These are phyloP conservation scores for Campylomormyrus numenius DNA, from an alignment of 2,113 vertebrate species.

Conservation along the genomic window DNA sequence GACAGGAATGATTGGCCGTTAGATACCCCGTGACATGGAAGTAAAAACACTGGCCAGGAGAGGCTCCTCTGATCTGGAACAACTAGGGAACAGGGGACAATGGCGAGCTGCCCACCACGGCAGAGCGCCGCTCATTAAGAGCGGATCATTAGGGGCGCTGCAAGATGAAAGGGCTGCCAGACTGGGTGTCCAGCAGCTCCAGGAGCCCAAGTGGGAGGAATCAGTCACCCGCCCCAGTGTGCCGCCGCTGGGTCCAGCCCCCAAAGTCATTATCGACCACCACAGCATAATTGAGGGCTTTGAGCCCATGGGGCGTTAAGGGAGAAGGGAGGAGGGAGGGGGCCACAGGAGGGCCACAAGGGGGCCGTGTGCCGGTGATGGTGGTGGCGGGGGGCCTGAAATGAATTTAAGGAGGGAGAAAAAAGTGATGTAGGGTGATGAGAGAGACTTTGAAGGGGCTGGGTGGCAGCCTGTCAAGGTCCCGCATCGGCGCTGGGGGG, in stretches of 20 bases:
- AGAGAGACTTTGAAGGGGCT: constrained; percentile 40
- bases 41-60: not conserved
- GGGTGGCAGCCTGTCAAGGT: constrained; percentile 39
- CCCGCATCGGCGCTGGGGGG: constrained; percentile 23
- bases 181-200: constrained; percentile 22
- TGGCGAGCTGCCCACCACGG: constrained; percentile 36
- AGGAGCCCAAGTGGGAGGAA: not conserved
- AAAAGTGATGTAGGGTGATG: constrained; percentile 34
- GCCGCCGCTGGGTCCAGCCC: not conserved
- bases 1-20: not conserved
- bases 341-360: not conserved
- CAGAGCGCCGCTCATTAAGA: constrained; percentile 44
- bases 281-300: not conserved
- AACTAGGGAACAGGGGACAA: constrained; percentile 29
- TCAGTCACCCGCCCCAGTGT: constrained; percentile 2
- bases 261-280: constrained; percentile 23
- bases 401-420: constrained; percentile 32
- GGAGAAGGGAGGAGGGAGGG: not conserved
- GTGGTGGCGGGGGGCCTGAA: constrained; percentile 14
- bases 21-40: not conserved
- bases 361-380: not conserved
- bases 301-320: constrained; percentile 21
- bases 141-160: constrained; percentile 37
- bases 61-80: constrained; percentile 20
- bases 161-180: constrained; percentile 37